Conservation (phyloP, 1,140 invertebrate species). For the Heterodera schachtii region DNA sequence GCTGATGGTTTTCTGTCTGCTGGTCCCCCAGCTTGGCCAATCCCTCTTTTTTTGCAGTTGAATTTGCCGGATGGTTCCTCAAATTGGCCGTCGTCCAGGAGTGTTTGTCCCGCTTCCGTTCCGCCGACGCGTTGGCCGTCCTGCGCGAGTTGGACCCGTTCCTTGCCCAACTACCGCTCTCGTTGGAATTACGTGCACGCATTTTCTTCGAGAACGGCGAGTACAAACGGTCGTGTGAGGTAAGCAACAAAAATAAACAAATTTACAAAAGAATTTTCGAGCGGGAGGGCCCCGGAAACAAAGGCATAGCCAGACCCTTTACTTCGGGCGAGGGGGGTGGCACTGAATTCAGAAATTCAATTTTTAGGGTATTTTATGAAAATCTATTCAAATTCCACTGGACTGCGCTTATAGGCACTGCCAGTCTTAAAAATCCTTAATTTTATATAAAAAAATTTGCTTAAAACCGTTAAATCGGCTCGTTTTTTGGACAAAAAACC, state of each 20-base stretch:
- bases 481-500: too few species aligned
- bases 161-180: slow-evolving; percentile 41
- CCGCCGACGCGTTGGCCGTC: slow-evolving; percentile 39
- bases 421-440: too few species aligned
- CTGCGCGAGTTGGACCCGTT: slow-evolving; percentile 25
- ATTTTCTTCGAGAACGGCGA: slow-evolving; percentile 46
- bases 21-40: too few species aligned
- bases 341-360: too few species aligned
- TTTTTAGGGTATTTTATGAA: too few species aligned
- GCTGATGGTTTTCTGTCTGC: not conserved
- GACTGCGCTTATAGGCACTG: too few species aligned
- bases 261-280: not conserved
- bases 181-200: slow-evolving; percentile 36
- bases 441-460: too few species aligned
- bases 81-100: slow-evolving; percentile 49
- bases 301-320: too few species aligned
- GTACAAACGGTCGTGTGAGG: slow-evolving; percentile 40
- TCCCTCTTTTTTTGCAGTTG: slow-evolving; percentile 10
- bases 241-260: not conserved
- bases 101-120: slow-evolving; percentile 40
- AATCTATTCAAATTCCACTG: too few species aligned
- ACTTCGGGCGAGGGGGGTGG: too few species aligned
- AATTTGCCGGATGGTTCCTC: slow-evolving; percentile 41
- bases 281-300: too few species aligned
- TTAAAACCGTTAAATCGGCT: too few species aligned